Evolutionary conservation across 2,888 invertebrate genomes (phyloP).

Genomic region (Hypsopygia costalis): DNA sequence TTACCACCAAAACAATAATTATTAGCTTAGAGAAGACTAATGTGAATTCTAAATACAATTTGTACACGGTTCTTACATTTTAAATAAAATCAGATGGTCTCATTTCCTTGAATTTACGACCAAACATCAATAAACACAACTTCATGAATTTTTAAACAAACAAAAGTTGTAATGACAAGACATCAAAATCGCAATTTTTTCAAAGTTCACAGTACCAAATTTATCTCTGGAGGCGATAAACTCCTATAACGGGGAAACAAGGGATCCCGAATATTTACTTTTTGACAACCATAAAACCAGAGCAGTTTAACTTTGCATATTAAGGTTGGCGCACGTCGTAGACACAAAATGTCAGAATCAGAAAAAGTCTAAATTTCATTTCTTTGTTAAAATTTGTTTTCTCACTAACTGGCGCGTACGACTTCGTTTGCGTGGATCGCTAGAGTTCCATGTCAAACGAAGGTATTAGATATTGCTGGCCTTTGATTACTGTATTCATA

Average conservation of each 20-base stretch:
- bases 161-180: conserved; percentile 14
- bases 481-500: too few species aligned
- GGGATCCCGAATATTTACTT: conserved; percentile 35
- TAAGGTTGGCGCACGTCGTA: conserved; percentile 31
- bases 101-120: neutral
- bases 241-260: conserved; percentile 33
- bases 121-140: neutral
- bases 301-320: conserved; percentile 59
- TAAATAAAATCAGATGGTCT: too few species aligned
- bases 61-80: too few species aligned
- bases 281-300: conserved; percentile 55
- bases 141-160: neutral
- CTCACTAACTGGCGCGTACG: too few species aligned
- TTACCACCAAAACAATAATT: too few species aligned
- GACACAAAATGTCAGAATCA: neutral
- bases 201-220: conserved; percentile 31
- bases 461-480: too few species aligned
- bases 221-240: conserved; percentile 32
- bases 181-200: conserved; percentile 17
- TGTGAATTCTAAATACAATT: too few species aligned
- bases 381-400: too few species aligned
- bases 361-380: too few species aligned
- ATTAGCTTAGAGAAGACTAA: too few species aligned
- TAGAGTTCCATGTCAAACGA: too few species aligned
- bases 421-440: too few species aligned